Conservation (phyloP, 2,797 vertebrate genomes). For the Zenarchopterus dispar region DNA sequence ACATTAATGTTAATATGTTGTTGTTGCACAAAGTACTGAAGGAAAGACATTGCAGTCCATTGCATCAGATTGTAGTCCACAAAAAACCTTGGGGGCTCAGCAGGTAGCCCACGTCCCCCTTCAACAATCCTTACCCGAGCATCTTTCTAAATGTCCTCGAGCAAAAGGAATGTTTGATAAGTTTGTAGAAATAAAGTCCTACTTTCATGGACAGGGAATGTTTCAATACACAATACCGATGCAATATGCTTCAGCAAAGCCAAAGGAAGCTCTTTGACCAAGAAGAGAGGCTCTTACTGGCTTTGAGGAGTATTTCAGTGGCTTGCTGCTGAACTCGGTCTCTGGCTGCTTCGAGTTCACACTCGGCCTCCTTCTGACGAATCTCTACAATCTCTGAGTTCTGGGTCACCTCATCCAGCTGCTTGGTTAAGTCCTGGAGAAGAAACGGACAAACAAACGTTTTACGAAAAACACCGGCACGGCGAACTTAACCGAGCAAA, state of each 20-base stretch:
- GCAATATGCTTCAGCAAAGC: conserved; percentile 31
- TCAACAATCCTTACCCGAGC: too few relatives aligned
- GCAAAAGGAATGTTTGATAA: too few relatives aligned
- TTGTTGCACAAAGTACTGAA: conserved; percentile 13
- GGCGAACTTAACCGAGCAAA: too few relatives aligned
- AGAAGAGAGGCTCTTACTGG: conserved; percentile 85
- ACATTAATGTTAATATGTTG: conserved; percentile 18
- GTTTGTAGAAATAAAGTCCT: too few relatives aligned
- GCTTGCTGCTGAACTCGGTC: conserved; percentile 95
- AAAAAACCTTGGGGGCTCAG: neutral
- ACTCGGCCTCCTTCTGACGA: conserved; percentile 96
- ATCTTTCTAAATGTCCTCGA: too few relatives aligned
- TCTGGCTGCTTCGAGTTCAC: conserved; percentile 92
- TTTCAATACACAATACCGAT: conserved; percentile 32
- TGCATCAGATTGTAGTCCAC: conserved; percentile 22
- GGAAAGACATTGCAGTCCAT: conserved; percentile 13
- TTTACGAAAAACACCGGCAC: too few relatives aligned
- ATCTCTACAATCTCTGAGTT: conserved; percentile 92
- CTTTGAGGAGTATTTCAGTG: conserved; percentile 97
- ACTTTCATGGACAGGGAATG: neutral
- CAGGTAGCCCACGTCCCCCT: too few relatives aligned
- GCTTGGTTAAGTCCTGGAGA: conserved; percentile 90
- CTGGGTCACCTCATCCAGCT: conserved; percentile 95
- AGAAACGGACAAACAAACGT: conserved; percentile 8
- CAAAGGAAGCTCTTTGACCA: conserved; percentile 24